These are phyloP conservation scores for Coecobrya sp. DNA, from an alignment of 2,888 invertebrate genomes.

Conservation along the genomic window DNA sequence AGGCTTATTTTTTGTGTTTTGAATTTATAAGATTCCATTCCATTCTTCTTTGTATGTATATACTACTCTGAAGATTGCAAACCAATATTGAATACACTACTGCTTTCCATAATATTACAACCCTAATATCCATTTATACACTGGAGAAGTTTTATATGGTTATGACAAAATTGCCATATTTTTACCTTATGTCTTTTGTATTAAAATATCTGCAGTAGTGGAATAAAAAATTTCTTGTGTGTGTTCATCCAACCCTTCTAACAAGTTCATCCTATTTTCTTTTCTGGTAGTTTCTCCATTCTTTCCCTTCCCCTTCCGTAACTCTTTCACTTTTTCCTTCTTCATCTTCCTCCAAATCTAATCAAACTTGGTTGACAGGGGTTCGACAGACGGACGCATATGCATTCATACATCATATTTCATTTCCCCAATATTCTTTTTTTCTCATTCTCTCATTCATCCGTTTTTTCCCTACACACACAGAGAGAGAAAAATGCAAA, in stretches of 20 bases:
- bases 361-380: slow-evolving; percentile 80
- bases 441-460: slow-evolving; percentile 23
- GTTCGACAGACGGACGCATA: slow-evolving; percentile 79
- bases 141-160: too few species aligned
- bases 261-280: slow-evolving; percentile 1
- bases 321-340: slow-evolving; percentile 25
- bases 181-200: background rate
- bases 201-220: background rate
- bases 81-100: background rate
- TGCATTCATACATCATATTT: slow-evolving; percentile 81
- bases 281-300: slow-evolving; percentile 7
- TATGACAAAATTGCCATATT: too few species aligned
- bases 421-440: slow-evolving; percentile 47
- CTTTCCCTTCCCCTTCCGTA: slow-evolving; percentile 19
- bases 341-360: slow-evolving; percentile 73
- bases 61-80: background rate
- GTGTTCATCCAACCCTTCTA: slow-evolving; percentile 1
- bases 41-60: background rate
- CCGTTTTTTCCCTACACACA: background rate
- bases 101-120: background rate
- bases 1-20: background rate
- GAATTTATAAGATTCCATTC: background rate
- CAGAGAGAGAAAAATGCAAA: background rate
- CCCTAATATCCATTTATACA: background rate
- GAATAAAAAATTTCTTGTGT: background rate